Conservation (phyloP, 2,888 invertebrate genomes). For the Lumbricus terrestris region DNA sequence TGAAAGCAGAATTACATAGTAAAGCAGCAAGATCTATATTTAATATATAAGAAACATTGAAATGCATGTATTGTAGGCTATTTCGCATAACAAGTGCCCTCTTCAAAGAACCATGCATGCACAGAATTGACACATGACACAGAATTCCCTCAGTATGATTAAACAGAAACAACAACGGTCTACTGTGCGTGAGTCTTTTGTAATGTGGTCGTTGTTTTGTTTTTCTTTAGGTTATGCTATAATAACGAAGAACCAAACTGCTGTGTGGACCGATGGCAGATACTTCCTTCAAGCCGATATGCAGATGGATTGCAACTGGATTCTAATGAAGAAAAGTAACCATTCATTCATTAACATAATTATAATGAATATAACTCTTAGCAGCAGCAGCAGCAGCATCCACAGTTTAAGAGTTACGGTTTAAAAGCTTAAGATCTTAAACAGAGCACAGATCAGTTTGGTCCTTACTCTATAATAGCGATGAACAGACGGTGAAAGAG, state of each 20-base stretch:
- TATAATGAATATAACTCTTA: too few relatives aligned
- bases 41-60: neutral
- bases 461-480: too few relatives aligned
- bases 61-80: too few relatives aligned
- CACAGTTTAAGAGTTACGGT: too few relatives aligned
- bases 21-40: too few relatives aligned
- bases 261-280: conserved; percentile 58
- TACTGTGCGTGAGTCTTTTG: neutral
- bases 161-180: neutral
- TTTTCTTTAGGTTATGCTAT: conserved; percentile 26
- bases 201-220: neutral
- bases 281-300: conserved; percentile 57
- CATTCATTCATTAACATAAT: neutral
- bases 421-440: too few relatives aligned
- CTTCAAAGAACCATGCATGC: neutral
- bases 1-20: too few relatives aligned
- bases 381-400: too few relatives aligned
- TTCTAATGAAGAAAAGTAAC: conserved; percentile 50
- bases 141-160: neutral
- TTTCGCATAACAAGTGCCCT: neutral
- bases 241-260: conserved; percentile 35
- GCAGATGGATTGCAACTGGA: conserved; percentile 58
- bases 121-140: too few relatives aligned
- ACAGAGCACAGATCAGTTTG: too few relatives aligned
- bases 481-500: too few relatives aligned